phyloP scores from a whole-genome alignment of 2,888 invertebrate species.

The Mesopsocus fuscifrons region DNA sequence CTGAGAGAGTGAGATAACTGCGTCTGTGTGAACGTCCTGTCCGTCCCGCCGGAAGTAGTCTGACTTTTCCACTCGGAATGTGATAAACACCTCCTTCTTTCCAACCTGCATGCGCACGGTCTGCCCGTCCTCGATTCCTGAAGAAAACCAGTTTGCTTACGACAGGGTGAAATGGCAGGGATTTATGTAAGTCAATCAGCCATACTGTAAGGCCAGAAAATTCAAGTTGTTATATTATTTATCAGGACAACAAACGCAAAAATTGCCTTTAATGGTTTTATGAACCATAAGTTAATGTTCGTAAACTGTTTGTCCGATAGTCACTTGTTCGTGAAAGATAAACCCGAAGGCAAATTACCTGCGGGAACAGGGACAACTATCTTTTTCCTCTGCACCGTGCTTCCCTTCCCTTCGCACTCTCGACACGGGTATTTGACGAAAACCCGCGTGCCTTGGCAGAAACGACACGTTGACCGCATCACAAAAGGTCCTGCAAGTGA shows the following conservation, averaged over 20 bases:
- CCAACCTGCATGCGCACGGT: slow-evolving; percentile 89
- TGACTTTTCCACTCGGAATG: slow-evolving; percentile 79
- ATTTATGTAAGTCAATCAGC: too few species aligned
- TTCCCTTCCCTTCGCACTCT: slow-evolving; percentile 89
- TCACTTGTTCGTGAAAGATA: too few species aligned
- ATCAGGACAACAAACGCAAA: too few species aligned
- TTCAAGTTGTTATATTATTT: too few species aligned
- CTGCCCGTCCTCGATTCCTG: slow-evolving; percentile 89
- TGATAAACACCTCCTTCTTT: slow-evolving; percentile 74
- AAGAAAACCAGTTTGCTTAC: slow-evolving; percentile 7
- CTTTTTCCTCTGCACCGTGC: slow-evolving; percentile 69
- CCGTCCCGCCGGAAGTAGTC: slow-evolving; percentile 84
- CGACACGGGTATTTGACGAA: slow-evolving; percentile 77
- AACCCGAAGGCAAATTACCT: slow-evolving; percentile 28
- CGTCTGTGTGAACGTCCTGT: slow-evolving; percentile 90
- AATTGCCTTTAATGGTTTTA: too few species aligned
- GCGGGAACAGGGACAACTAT: slow-evolving; percentile 88
- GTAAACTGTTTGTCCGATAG: too few species aligned
- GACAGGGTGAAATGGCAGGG: background rate
- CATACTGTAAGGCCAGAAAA: too few species aligned
- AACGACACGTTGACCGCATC: slow-evolving; percentile 88
- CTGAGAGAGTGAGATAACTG: slow-evolving; percentile 73
- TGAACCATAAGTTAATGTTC: too few species aligned
- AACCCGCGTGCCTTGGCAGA: slow-evolving; percentile 69
- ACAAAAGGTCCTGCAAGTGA: slow-evolving; percentile 62